Evolutionary conservation across 2,888 invertebrate species (phyloP).

Genomic region (Zeuzera pyrina): DNA sequence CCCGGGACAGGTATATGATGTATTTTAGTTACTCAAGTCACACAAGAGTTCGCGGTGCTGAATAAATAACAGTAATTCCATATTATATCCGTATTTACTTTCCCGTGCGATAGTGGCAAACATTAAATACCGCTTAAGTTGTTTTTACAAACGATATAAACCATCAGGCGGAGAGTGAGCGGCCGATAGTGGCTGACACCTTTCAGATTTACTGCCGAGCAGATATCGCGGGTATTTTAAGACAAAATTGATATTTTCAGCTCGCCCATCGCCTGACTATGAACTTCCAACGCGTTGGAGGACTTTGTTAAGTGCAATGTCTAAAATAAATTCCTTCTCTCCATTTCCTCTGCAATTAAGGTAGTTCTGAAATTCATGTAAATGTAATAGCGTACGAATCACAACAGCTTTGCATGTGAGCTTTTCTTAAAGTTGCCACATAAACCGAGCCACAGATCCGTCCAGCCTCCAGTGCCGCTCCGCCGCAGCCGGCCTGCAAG

Average conservation of each 20-base stretch:
- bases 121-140: slow-evolving; percentile 59
- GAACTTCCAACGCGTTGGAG: slow-evolving; percentile 57
- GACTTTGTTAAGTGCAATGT: slow-evolving; percentile 43
- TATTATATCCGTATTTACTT: too few relatives aligned
- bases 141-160: slow-evolving; percentile 69
- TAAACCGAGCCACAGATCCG: slow-evolving; percentile 30
- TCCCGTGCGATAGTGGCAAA: too few relatives aligned
- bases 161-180: slow-evolving; percentile 61
- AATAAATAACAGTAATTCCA: too few relatives aligned
- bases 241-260: slow-evolving; percentile 60
- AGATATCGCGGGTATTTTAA: slow-evolving; percentile 58
- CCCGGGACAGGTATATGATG: too few relatives aligned
- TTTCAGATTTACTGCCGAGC: slow-evolving; percentile 56
- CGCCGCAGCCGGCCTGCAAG: slow-evolving; percentile 40
- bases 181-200: slow-evolving; percentile 62
- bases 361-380: background rate
- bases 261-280: slow-evolving; percentile 39
- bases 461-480: slow-evolving; percentile 18
- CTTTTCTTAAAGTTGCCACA: slow-evolving; percentile 32
- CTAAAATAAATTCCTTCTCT: background rate
- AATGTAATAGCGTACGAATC: background rate
- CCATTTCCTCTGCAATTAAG: background rate
- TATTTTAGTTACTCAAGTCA: too few relatives aligned
- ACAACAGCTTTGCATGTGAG: background rate
- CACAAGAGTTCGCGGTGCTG: too few relatives aligned